Percentiles rank a stretch among this genome's conserved stretches.
These are phyloP conservation scores for Seira ritae DNA, from an alignment of 2,888 invertebrate genomes.

Conservation along the genomic window DNA sequence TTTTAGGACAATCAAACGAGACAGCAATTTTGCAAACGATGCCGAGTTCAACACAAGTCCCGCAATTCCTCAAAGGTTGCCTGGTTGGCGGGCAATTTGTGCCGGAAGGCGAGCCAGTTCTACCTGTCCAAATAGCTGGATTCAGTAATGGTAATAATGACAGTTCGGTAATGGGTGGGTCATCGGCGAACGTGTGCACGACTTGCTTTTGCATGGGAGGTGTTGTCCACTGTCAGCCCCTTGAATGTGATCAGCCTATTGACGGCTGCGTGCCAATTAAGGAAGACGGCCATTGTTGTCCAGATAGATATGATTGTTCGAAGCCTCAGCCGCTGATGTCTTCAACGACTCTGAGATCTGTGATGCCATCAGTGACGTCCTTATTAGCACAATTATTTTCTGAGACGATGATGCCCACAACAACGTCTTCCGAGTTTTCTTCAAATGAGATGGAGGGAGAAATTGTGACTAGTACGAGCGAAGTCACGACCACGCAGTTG, in stretches of 20 bases:
- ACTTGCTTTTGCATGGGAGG: slow-evolving; percentile 89
- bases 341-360: no score
- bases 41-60: slow-evolving; percentile 69
- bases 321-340: not conserved
- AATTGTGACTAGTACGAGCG: not conserved
- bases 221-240: slow-evolving; percentile 83
- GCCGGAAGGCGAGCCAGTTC: slow-evolving; percentile 84
- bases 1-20: slow-evolving; percentile 67
- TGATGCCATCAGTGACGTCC: no score
- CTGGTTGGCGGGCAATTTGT: slow-evolving; percentile 80
- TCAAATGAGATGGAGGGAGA: no score
- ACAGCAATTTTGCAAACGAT: slow-evolving; percentile 70
- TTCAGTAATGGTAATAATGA: slow-evolving; percentile 21
- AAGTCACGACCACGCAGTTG: slow-evolving; percentile 16
- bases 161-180: slow-evolving; percentile 17
- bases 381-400: no score
- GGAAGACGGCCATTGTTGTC: slow-evolving; percentile 87
- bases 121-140: slow-evolving; percentile 72
- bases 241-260: slow-evolving; percentile 85
- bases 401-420: no score
- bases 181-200: slow-evolving; percentile 79
- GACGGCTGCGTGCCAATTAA: slow-evolving; percentile 86
- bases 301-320: slow-evolving; percentile 82
- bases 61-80: slow-evolving; percentile 79
- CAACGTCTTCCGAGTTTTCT: no score